These are phyloP conservation scores for Etheostoma cragini DNA, from an alignment of 2,113 vertebrate genomes.

Conservation along the genomic window DNA sequence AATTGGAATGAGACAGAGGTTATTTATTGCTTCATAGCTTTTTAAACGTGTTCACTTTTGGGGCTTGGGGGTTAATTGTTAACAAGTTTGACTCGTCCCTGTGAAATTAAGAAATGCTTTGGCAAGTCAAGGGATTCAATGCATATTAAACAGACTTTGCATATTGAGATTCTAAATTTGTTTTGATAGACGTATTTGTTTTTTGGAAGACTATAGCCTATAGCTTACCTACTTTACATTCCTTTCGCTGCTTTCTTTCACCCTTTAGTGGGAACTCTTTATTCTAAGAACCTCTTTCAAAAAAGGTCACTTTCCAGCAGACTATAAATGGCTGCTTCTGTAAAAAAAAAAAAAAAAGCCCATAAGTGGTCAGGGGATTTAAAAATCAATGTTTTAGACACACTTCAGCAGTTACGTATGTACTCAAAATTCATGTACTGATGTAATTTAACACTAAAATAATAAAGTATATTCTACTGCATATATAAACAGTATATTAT, in stretches of 20 bases:
- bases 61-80: constrained; percentile 58
- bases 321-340: constrained; percentile 63
- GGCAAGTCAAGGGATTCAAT: constrained; percentile 59
- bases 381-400: constrained; percentile 55
- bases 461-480: background rate
- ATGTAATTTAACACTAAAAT: constrained; percentile 41
- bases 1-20: constrained; percentile 46
- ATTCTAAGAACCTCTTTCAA: constrained; percentile 59
- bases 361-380: constrained; percentile 61
- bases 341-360: constrained; percentile 53
- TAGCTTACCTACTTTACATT: constrained; percentile 52
- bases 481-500: background rate
- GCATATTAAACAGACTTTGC: constrained; percentile 56
- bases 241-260: constrained; percentile 41
- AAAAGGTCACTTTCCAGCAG: constrained; percentile 61
- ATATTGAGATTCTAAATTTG: constrained; percentile 57
- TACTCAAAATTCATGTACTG: constrained; percentile 35
- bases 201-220: constrained; percentile 47
- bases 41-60: constrained; percentile 43
- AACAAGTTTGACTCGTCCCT: constrained; percentile 64
- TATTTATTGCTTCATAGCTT: constrained; percentile 69
- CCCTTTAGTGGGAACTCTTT: constrained; percentile 44
- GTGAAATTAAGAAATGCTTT: constrained; percentile 71
- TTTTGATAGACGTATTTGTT: constrained; percentile 57
- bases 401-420: constrained; percentile 46